These are phyloP conservation scores for Eurosta solidaginis DNA, from an alignment of 1,140 invertebrate species.

Conservation along the genomic window DNA sequence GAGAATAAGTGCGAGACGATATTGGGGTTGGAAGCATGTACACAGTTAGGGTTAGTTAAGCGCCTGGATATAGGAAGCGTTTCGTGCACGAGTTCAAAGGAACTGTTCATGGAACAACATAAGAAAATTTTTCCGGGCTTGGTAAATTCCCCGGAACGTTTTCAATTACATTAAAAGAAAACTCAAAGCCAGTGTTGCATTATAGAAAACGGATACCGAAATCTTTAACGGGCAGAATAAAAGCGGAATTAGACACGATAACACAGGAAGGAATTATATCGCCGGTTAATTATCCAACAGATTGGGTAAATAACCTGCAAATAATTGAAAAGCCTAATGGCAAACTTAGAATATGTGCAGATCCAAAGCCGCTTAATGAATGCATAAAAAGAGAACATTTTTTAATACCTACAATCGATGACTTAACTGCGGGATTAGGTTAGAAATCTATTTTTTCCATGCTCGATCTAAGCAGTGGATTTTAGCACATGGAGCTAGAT, in stretches of 20 bases:
- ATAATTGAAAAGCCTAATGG: no score
- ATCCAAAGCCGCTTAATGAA: no score
- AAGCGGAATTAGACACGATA: not conserved
- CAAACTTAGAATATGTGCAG: no score
- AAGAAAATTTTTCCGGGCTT: not conserved
- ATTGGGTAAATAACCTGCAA: no score
- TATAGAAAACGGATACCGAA: not conserved
- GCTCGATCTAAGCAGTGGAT: no score
- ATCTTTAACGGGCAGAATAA: not conserved
- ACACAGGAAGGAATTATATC: not conserved
- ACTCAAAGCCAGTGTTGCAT: not conserved
- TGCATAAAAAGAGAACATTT: not conserved
- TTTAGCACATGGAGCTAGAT: no score
- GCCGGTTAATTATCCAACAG: conserved; percentile 4
- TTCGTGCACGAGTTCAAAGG: not conserved
- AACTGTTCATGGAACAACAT: not conserved
- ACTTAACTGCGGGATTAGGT: not conserved
- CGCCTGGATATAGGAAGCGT: not conserved
- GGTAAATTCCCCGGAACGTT: not conserved
- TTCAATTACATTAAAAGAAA: not conserved
- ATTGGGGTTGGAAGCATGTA: not conserved
- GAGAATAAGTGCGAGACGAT: not conserved
- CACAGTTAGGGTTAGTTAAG: not conserved
- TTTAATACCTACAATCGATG: no score
- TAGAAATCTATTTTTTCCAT: no score